Conservation (phyloP, 2,888 invertebrate genomes). For the Anodontia alba region DNA sequence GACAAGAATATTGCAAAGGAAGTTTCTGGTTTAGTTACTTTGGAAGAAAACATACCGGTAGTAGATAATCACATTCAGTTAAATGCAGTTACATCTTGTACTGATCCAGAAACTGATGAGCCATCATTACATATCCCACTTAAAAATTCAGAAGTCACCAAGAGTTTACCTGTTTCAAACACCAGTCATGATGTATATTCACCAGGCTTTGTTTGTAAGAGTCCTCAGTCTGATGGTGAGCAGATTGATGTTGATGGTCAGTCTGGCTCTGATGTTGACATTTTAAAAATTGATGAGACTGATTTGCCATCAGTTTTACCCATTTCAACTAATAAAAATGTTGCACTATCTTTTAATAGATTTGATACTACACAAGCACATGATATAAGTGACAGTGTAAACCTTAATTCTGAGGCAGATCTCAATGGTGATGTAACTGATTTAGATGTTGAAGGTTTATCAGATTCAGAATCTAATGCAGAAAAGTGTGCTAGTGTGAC, state of each 20-base stretch:
- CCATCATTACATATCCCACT: neutral
- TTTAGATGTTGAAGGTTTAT: constrained; percentile 9
- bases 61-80: neutral
- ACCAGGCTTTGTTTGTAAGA: neutral
- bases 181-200: neutral
- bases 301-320: neutral
- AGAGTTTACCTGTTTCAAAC: too few species aligned
- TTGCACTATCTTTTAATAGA: neutral
- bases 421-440: neutral
- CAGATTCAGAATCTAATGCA: constrained; percentile 5
- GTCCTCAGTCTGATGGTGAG: constrained; percentile 11
- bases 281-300: constrained; percentile 8
- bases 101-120: neutral
- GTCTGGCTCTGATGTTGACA: constrained; percentile 48
- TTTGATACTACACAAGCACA: neutral
- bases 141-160: too few species aligned
- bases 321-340: neutral
- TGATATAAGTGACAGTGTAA: neutral
- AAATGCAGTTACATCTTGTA: neutral
- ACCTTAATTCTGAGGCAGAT: neutral
- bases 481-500: neutral
- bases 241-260: constrained; percentile 46
- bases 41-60: neutral
- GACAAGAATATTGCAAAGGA: neutral
- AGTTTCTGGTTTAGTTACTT: neutral